Evolutionary conservation across 2,888 invertebrate genomes (phyloP), one percentile per base, ranked within the genome.

Genomic region (Campoplex capitator): DNA sequence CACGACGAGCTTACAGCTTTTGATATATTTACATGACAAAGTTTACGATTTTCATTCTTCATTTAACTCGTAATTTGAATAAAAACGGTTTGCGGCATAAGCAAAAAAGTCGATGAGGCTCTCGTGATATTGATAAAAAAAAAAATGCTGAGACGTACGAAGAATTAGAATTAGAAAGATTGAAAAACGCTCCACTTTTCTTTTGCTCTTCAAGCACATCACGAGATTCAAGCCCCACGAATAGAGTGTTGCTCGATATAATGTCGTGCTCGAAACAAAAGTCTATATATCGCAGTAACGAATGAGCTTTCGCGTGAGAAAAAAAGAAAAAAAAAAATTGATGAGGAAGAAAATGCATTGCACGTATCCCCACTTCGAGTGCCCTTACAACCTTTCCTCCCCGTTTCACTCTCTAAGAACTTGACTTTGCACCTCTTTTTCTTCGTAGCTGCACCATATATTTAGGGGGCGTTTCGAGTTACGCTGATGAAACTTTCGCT

Each of bases 341-440:
- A 32, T 62, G 62, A 3, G 32, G 16, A 6, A 32, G n/a, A 58
- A 58, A 32, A 32, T 62, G 62, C 62, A 32, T 62, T 62, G 32
- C 32, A 62, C 32, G 62, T 62, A 32, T 9, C 16, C 62, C 62
- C 32, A 32, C 58, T 32, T 62, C 6, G 32, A 62, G 62, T 62
- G 32, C 62, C 32, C 62, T 62, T 16, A 16, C 62, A 62, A 62
- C 62, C 16, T 62, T 56, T 62, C 16, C 62, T 62, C 35, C 54
- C 38, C 54, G 54, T 73, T 73, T 54, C 8, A 11, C 73, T 73
- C 51, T 54, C 35, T 35, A 23, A 56, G n/a, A 70, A 48, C 70
- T 70, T 48, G 73, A 51, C 51, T 54, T 54, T 54, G 73, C 73
- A 73, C 35, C 73, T 73, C 18, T 73, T 73, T 73, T 73, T 18